Conservation (phyloP, 2,113 vertebrate genomes). For the Phaethon lepturus region DNA sequence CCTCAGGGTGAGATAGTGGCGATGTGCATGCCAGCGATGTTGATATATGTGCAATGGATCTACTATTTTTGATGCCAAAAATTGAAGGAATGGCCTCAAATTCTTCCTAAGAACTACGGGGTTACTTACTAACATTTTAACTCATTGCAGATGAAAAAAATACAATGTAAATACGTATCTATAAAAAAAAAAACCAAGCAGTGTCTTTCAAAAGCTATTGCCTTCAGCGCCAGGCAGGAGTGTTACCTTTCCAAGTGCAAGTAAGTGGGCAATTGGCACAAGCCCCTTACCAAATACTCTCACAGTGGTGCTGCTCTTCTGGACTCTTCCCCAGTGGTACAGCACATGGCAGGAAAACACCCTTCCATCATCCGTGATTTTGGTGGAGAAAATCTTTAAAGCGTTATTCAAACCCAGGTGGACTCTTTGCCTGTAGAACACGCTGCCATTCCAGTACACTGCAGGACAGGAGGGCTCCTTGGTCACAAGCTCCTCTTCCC, state of each 20-base stretch:
- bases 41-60: neutral
- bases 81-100: neutral
- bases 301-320: constrained; percentile 53
- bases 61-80: neutral
- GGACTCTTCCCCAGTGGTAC: constrained; percentile 1
- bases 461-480: neutral
- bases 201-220: neutral
- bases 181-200: neutral
- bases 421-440: neutral
- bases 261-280: neutral
- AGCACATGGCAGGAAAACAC: constrained; percentile 36
- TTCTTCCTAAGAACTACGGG: neutral
- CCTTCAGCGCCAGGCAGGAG: neutral
- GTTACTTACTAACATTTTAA: neutral
- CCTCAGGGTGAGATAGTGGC: neutral
- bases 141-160: neutral
- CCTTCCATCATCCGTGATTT: constrained; percentile 37
- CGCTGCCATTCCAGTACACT: neutral
- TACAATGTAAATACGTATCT: neutral
- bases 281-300: constrained; percentile 68
- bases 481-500: constrained; percentile 39
- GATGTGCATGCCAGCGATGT: too few species aligned
- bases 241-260: neutral
- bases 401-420: neutral
- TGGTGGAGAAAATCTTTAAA: constrained; percentile 46